These are phyloP conservation scores for Erythrocebus patas DNA, from an alignment of 2,113 vertebrate genomes.

Conservation along the genomic window DNA sequence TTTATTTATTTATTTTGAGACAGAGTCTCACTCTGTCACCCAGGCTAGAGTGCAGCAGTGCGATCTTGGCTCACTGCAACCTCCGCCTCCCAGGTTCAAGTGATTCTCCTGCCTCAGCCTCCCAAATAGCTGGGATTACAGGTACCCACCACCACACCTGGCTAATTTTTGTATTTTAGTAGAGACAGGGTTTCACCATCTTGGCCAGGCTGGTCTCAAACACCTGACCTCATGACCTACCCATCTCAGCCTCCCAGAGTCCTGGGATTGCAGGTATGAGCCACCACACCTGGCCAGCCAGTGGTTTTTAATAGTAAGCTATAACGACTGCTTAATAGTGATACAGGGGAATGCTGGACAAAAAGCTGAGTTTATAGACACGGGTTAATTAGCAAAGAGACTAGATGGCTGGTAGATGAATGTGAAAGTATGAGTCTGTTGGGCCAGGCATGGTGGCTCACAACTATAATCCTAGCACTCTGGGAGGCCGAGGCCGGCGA, in stretches of 20 bases:
- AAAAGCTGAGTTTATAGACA: slow-evolving; percentile 29
- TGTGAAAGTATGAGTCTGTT: not conserved
- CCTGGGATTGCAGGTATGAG: no score
- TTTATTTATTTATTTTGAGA: not conserved
- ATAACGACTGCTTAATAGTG: not conserved
- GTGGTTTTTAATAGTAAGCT: not conserved
- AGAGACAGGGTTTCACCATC: not conserved
- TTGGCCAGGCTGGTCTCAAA: not conserved
- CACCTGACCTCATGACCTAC: not conserved
- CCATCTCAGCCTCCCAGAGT: no score
- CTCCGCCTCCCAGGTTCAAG: not conserved
- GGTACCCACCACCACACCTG: not conserved
- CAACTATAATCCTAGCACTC: no score
- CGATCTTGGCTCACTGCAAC: not conserved
- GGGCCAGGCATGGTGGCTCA: no score
- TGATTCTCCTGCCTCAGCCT: not conserved
- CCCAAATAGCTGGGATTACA: not conserved
- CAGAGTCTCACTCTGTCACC: not conserved
- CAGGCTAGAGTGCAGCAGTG: not conserved
- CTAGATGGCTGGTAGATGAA: not conserved
- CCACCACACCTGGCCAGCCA: not conserved
- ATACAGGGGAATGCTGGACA: not conserved
- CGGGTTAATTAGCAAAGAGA: not conserved
- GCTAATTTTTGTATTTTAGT: not conserved
- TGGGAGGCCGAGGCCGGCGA: no score